Evolutionary conservation across 2,797 vertebrate genomes (phyloP), one percentile per base, ranked within the genome.

Genomic region (Neosilurus hyrtlii): DNA sequence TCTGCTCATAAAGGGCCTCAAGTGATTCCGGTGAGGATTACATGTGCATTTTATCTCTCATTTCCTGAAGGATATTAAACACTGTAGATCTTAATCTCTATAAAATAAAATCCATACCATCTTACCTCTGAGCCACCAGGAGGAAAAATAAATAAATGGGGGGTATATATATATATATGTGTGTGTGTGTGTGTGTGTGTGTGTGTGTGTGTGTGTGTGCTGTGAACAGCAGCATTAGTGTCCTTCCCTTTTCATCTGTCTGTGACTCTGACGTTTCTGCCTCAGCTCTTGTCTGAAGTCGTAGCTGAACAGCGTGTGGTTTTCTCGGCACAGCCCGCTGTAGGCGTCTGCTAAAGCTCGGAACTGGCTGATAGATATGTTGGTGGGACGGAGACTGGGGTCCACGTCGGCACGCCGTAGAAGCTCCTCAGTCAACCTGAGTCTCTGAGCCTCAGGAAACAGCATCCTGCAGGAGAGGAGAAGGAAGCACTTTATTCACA

Each of bases 201-300:
- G n/a, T n/a, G n/a, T n/a, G n/a, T n/a, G n/a, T n/a, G n/a, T n/a
- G n/a, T n/a, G n/a, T n/a, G n/a, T n/a, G n/a, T n/a, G n/a, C n/a
- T n/a, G 67, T 22, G 67, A 71, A 67, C 16, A 8, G 16, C 20
- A 18, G 49, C 22, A 9, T 9, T 91, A 91, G 79, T 68, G 37
- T 63, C 86, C 78, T 70, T 85, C 84, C 26, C 74, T 62, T 68
- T 82, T 79, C 62, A 57, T 68, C 30, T 56, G 37, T 37, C 43
- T 63, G 15, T 26, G 85, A 18, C 1, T 0, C 0, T 24, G 66
- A 82, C 87, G 92, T 75, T 91, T 96, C 62, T 91, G 86, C 84
- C 52, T 91, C 82, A 96, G 94, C 85, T 98, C 97, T 61, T 98
- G 95, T 90, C 98, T 95, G 90, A 94, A 97, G 77, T 95, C 93